Evolutionary conservation across 2,113 vertebrate species (phyloP).

Genomic region (Callipepla squamata): DNA sequence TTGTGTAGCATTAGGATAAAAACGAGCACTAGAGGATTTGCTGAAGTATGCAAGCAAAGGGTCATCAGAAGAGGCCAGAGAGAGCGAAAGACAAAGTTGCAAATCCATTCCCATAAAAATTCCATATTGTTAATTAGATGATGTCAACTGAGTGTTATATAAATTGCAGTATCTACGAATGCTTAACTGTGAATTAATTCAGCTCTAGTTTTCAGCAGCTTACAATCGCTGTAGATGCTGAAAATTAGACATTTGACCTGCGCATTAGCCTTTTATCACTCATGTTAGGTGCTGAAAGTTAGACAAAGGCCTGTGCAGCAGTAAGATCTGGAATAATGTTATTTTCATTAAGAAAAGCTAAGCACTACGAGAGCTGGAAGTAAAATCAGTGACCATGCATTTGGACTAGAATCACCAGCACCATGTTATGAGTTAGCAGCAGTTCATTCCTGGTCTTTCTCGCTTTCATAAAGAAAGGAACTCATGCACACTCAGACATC

Average conservation of each 20-base stretch:
- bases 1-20: neutral
- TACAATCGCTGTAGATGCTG: neutral
- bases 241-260: neutral
- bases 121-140: neutral
- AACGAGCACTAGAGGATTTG: rapidly evolving
- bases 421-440: rapidly evolving
- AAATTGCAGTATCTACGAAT: neutral
- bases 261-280: neutral
- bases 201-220: neutral
- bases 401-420: no score
- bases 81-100: neutral
- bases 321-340: neutral
- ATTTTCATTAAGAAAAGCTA: neutral
- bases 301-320: neutral
- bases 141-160: neutral
- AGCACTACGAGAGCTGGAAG: neutral
- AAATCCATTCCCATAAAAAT: neutral
- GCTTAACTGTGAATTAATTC: neutral
- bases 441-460: rapidly evolving
- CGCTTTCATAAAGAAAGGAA: neutral
- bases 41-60: neutral
- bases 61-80: rapidly evolving
- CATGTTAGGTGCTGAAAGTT: neutral
- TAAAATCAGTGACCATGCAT: rapidly evolving
- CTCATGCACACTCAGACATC: neutral